Percentiles rank a stretch among this genome's conserved stretches.
phyloP scores from a whole-genome alignment of 2,888 invertebrate species.

The Seira musarum region DNA sequence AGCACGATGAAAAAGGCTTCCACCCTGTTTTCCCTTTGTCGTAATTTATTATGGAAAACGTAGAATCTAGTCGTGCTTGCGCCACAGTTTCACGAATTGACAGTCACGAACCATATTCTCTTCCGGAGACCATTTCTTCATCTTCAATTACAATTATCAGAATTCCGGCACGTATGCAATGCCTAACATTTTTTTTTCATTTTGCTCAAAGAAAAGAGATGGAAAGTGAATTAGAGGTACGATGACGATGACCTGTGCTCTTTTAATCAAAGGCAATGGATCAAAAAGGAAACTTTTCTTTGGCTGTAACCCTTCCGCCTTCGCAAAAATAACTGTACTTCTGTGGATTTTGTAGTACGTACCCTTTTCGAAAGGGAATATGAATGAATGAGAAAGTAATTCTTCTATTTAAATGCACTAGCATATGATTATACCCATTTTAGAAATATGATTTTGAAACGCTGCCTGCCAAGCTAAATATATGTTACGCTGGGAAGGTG shows the following conservation, averaged over 20 bases:
- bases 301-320: too few species aligned
- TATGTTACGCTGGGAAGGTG: too few species aligned
- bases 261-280: too few species aligned
- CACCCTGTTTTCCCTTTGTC: neutral
- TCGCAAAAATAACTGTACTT: slow-evolving; percentile 16
- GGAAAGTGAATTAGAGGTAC: too few species aligned
- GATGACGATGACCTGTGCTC: too few species aligned
- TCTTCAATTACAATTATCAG: slow-evolving; percentile 23
- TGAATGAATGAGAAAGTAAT: slow-evolving; percentile 5
- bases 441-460: too few species aligned
- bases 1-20: slow-evolving; percentile 7
- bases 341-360: neutral
- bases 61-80: neutral
- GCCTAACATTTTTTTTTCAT: neutral
- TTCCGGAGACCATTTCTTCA: neutral
- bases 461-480: too few species aligned
- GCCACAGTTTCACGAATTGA: neutral
- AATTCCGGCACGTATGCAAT: slow-evolving; percentile 29
- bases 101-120: neutral
- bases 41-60: neutral
- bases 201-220: too few species aligned
- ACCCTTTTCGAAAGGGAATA: neutral
- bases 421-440: too few species aligned
- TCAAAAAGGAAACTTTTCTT: too few species aligned
- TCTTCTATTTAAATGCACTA: too few species aligned